These are phyloP conservation scores for Smithornis capensis DNA, from an alignment of 2,113 vertebrate species.

Conservation along the genomic window DNA sequence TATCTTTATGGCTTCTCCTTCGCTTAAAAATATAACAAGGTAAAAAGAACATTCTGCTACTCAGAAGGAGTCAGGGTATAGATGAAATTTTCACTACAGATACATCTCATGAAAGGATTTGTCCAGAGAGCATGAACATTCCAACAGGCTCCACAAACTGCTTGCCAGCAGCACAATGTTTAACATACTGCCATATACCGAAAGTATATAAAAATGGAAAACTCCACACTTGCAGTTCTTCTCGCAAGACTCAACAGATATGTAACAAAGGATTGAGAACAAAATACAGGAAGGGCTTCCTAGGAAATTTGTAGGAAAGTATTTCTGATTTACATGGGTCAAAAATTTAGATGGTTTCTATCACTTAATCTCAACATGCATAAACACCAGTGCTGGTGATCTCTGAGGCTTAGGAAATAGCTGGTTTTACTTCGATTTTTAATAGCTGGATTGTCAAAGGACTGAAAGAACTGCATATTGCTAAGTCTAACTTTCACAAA, in stretches of 20 bases:
- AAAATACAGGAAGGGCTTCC: not conserved
- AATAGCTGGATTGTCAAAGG: not conserved
- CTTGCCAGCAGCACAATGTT: not conserved
- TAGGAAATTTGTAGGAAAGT: not conserved
- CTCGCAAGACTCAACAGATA: not conserved
- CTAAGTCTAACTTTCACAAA: not conserved
- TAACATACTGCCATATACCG: not conserved
- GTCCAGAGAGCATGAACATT: rapidly evolving
- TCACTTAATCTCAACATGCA: not conserved
- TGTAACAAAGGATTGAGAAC: not conserved
- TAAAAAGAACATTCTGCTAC: not conserved
- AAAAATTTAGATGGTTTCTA: not conserved
- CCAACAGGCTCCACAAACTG: not conserved
- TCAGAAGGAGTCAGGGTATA: not conserved
- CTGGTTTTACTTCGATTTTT: not conserved
- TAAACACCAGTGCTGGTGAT: not conserved
- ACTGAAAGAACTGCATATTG: not conserved
- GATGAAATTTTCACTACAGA: not conserved
- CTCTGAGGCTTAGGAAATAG: not conserved
- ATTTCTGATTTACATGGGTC: not conserved
- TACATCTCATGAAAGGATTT: not conserved
- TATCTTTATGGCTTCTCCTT: not conserved
- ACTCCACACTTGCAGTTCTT: not conserved
- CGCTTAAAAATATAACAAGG: not conserved
- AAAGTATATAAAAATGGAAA: not conserved